Evolutionary conservation across 2,797 vertebrate species (phyloP).

Genomic region (Hoplostethus mediterraneus): DNA sequence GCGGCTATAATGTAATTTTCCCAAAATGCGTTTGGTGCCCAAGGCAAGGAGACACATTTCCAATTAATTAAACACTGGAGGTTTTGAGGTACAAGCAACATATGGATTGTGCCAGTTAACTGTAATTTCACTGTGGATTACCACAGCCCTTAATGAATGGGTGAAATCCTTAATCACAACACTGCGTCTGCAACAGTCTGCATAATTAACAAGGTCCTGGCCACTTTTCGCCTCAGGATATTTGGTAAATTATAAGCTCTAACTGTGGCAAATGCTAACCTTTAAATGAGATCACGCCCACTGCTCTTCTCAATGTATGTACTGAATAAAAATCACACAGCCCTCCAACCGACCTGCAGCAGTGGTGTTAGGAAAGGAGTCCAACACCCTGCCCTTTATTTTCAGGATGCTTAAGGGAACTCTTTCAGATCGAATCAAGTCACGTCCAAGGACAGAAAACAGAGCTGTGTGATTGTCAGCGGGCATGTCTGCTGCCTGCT

Average conservation of each 20-base stretch:
- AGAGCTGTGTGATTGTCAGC: no score
- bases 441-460: no score
- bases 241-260: constrained; percentile 28
- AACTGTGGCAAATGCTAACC: constrained; percentile 12
- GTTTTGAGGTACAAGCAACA: constrained; percentile 38
- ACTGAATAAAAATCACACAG: background rate
- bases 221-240: constrained; percentile 5
- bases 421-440: background rate
- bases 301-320: background rate
- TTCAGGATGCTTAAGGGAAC: background rate
- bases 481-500: background rate
- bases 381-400: background rate
- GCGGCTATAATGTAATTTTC: constrained; percentile 38
- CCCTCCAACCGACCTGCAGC: background rate
- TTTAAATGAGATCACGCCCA: constrained; percentile 12
- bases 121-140: constrained; percentile 59
- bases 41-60: constrained; percentile 36
- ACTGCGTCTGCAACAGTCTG: constrained; percentile 12
- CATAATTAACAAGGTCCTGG: constrained; percentile 47
- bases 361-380: background rate
- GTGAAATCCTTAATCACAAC: constrained; percentile 42
- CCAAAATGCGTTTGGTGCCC: constrained; percentile 21
- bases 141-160: constrained; percentile 42
- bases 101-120: constrained; percentile 47
- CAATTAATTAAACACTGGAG: constrained; percentile 58